A percentile compares a stretch with the other conserved stretches of the same genome.
Evolutionary conservation across 2,113 vertebrate species (phyloP).

Genomic region (Carollia perspicillata): DNA sequence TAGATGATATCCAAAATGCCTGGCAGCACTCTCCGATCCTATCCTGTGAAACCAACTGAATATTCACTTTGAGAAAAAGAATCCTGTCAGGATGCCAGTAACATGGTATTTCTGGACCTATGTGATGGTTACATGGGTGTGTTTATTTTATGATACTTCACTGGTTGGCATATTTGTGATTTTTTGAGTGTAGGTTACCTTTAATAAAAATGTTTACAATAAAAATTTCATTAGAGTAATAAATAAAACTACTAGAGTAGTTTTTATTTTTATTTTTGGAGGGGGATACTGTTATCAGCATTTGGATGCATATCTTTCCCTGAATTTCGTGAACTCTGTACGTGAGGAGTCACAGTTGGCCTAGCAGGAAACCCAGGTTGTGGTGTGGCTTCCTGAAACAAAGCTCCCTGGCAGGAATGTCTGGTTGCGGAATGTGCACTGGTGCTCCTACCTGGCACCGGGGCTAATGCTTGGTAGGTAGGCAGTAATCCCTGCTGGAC

Average conservation of each 20-base stretch:
- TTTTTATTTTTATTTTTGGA: not conserved
- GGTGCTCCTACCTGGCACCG: not conserved
- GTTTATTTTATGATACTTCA: conserved; percentile 3
- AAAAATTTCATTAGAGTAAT: not conserved
- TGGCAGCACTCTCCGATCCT: not conserved
- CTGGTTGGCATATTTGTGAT: not conserved
- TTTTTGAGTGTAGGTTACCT: not conserved
- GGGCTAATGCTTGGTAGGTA: not conserved
- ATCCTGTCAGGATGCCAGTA: not conserved
- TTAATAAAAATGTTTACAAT: not conserved
- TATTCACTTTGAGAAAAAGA: not conserved
- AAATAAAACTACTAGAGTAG: too few relatives aligned
- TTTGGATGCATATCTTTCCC: not conserved
- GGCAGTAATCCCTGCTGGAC: not conserved
- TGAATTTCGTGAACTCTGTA: not conserved
- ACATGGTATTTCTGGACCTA: not conserved
- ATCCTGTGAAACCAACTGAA: not conserved
- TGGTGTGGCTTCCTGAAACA: not conserved
- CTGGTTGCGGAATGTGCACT: not conserved
- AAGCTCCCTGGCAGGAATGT: not conserved
- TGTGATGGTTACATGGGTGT: not conserved
- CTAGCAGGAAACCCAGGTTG: not conserved
- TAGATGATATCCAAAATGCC: not conserved
- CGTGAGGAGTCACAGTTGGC: not conserved
- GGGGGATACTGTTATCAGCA: not conserved